A percentile compares a stretch with the other conserved stretches of the same genome.
These are phyloP conservation scores for Epizoanthus scotinus DNA, from an alignment of 92 coral and sea anemone species.

Conservation along the genomic window DNA sequence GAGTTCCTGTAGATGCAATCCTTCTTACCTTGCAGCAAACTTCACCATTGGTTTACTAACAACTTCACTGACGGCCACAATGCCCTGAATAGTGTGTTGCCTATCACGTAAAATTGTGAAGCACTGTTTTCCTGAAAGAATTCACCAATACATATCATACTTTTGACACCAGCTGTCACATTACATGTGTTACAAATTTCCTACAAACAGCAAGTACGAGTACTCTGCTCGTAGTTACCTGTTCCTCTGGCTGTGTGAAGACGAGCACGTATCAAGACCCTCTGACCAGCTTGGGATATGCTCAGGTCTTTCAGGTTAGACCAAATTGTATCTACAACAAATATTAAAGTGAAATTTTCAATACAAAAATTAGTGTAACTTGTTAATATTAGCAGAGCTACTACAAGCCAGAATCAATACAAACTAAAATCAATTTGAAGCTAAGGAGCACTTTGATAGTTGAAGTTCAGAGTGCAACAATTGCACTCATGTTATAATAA, in stretches of 20 bases:
- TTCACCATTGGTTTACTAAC: slow-evolving; percentile 98
- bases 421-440: too few relatives aligned
- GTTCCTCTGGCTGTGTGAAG: slow-evolving; percentile 96
- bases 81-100: slow-evolving; percentile 91
- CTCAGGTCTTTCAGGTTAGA: slow-evolving; percentile 78
- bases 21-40: slow-evolving; percentile 86
- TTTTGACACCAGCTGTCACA: too few relatives aligned
- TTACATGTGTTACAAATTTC: too few relatives aligned
- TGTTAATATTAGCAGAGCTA: too few relatives aligned
- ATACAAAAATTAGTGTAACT: not conserved
- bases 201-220: too few relatives aligned
- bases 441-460: too few relatives aligned
- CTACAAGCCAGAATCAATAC: too few relatives aligned
- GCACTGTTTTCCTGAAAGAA: slow-evolving; percentile 86
- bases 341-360: not conserved
- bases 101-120: slow-evolving; percentile 87
- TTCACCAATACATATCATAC: too few relatives aligned
- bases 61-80: slow-evolving; percentile 89
- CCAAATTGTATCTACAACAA: slow-evolving; percentile 75
- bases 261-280: slow-evolving; percentile 82
- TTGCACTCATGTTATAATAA: too few relatives aligned
- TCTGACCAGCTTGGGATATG: slow-evolving; percentile 68
- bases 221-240: slow-evolving; percentile 53
- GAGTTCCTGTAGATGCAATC: not conserved
- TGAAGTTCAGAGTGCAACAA: too few relatives aligned